These are phyloP conservation scores for Ochotona curzoniae DNA, from an alignment of 2,113 vertebrate species.

Conservation along the genomic window DNA sequence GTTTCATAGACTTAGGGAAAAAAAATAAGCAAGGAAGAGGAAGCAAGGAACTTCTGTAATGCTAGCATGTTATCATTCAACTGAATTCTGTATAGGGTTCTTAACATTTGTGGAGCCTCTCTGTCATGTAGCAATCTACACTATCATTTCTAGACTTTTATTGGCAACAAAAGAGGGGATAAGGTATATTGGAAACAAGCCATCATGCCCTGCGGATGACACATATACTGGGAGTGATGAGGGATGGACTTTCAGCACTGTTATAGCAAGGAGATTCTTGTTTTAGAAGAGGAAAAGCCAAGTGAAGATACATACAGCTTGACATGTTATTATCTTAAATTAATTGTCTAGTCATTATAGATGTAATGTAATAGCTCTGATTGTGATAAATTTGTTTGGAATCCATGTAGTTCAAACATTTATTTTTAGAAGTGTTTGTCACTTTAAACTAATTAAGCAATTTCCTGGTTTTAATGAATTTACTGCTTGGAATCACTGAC, in stretches of 20 bases:
- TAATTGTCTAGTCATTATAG: constrained; percentile 66
- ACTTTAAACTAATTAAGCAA: constrained; percentile 59
- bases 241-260: not conserved
- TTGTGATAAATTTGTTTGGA: constrained; percentile 26
- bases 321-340: constrained; percentile 1
- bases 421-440: constrained; percentile 59
- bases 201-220: not conserved
- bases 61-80: not conserved
- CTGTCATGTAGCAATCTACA: too few relatives aligned
- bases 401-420: not conserved
- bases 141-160: not conserved
- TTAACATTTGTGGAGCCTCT: not conserved
- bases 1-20: not conserved
- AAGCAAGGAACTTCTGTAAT: not conserved
- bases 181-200: not conserved
- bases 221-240: not conserved
- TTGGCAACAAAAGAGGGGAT: not conserved
- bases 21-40: not conserved
- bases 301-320: constrained; percentile 13
- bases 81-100: not conserved
- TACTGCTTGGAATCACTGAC: constrained; percentile 49
- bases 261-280: constrained; percentile 23
- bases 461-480: constrained; percentile 68
- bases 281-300: not conserved
- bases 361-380: constrained; percentile 8